Percentiles rank a stretch among this genome's conserved stretches.
Evolutionary conservation across 2,113 vertebrate species (phyloP).

Genomic region (Amphilophus citrinellus): DNA sequence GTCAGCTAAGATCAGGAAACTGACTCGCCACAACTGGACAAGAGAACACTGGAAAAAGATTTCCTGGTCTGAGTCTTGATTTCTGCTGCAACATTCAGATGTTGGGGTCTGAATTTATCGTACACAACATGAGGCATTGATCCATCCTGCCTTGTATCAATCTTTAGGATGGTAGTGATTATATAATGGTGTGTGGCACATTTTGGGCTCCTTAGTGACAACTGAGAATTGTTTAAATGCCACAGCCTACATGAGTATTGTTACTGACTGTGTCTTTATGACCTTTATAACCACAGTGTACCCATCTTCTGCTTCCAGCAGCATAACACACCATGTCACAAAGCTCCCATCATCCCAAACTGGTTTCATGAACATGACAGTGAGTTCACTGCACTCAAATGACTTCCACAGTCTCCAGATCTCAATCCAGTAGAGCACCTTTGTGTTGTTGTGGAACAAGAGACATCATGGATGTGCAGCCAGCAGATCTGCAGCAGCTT

Average conservation of each 20-base stretch:
- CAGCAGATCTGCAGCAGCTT: neutral
- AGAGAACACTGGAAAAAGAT: neutral
- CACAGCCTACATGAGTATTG: neutral
- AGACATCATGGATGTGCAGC: neutral
- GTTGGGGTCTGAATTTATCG: neutral
- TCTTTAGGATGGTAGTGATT: neutral
- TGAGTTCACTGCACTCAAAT: neutral
- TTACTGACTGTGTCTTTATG: neutral
- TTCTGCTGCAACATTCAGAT: neutral
- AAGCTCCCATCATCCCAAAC: too few species aligned
- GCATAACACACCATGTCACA: too few species aligned
- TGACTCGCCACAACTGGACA: neutral
- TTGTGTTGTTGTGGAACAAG: neutral
- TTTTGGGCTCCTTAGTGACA: neutral
- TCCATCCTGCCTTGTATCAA: neutral
- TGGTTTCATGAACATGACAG: too few species aligned
- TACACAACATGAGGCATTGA: neutral
- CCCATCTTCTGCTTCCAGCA: neutral
- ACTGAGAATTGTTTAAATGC: neutral
- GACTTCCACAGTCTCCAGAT: neutral
- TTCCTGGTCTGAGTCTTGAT: neutral
- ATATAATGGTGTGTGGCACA: neutral
- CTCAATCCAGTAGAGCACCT: neutral
- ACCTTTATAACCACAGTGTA: neutral
- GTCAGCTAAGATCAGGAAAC: neutral